Evolutionary conservation across 2,888 invertebrate species (phyloP).

Genomic region (Homarus gammarus): DNA sequence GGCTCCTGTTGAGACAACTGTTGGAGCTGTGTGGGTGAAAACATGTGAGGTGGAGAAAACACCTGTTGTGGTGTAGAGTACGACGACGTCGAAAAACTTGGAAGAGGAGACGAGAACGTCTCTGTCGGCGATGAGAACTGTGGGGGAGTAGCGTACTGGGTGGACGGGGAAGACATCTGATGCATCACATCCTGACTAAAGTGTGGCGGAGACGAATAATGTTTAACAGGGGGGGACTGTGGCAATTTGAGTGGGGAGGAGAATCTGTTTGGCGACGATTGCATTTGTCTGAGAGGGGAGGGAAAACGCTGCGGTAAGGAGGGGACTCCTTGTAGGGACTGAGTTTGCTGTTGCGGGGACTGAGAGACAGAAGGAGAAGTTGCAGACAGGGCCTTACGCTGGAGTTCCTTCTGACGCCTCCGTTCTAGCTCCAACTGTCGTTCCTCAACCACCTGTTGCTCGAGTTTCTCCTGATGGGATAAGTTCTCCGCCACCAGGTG

Average conservation of each 20-base stretch:
- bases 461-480: conserved; percentile 65
- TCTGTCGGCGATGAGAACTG: conserved; percentile 42
- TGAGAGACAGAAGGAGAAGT: not conserved
- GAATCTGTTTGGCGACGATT: conserved; percentile 16
- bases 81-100: conserved; percentile 24
- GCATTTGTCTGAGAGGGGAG: conserved; percentile 17
- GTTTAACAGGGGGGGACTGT: conserved; percentile 51
- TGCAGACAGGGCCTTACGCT: conserved; percentile 25
- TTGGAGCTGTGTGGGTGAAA: conserved; percentile 10
- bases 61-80: conserved; percentile 43
- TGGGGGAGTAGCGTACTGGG: conserved; percentile 50
- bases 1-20: not conserved
- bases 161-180: conserved; percentile 31
- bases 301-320: not conserved
- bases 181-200: not conserved
- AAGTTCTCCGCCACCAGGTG: conserved; percentile 66
- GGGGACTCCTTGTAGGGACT: not conserved
- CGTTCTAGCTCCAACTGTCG: conserved; percentile 49
- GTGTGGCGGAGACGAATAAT: conserved; percentile 33
- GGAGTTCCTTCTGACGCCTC: conserved; percentile 21
- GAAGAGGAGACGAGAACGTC: conserved; percentile 19
- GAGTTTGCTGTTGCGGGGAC: not conserved
- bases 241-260: conserved; percentile 33
- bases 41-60: conserved; percentile 49
- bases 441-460: conserved; percentile 65